Evolutionary conservation across 2,888 invertebrate genomes (phyloP), one percentile per base, ranked within the genome.

Genomic region (Anorthoa munda): DNA sequence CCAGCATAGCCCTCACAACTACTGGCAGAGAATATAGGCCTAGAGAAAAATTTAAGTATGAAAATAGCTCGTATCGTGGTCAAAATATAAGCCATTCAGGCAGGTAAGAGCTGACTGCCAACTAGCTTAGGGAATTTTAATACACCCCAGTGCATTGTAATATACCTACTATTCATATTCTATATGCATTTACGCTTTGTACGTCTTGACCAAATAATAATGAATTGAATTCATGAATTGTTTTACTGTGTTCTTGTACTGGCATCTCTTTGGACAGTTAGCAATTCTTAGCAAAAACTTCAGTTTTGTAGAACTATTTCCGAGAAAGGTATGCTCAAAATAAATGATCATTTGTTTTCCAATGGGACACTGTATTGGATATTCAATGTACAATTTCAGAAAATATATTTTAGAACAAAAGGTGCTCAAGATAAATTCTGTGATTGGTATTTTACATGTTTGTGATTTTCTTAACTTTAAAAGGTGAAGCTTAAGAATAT

Each of bases 391-490:
- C 39, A 39, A 39, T 53, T 5, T 21, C 18, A 23, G 18, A 13
- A 39, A 39, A 39, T 9, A 39, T 7, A 7, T 45, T 53, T 59
- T 23, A 51, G 21, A 66, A 79, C 56, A 77, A 79, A 51, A 13
- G 21, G n/a, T 63, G 26, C 51, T 77, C 18, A 77, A 70, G 7
- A 23, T 48, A 11, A 48, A n/a, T 11, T 23, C 12, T 46, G 18
- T 17, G 7, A 45, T 31, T 18, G 13, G 21, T 26, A 17, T 46
- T 58, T 75, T n/a, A 51, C 23, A 15, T 23, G 26, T 4, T 26
- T 15, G 4, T 18, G 13, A n/a, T 2, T 56, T 56, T 56, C 11
- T 17, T 46, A 13, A 15, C 15, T 65, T 21, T 5, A 4, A 21
- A 45, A 23, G 23, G n/a, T n/a, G n/a, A 13, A 26, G 63, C 23